Conservation (phyloP, 1,140 invertebrate species). For the Pissodes strobi region DNA sequence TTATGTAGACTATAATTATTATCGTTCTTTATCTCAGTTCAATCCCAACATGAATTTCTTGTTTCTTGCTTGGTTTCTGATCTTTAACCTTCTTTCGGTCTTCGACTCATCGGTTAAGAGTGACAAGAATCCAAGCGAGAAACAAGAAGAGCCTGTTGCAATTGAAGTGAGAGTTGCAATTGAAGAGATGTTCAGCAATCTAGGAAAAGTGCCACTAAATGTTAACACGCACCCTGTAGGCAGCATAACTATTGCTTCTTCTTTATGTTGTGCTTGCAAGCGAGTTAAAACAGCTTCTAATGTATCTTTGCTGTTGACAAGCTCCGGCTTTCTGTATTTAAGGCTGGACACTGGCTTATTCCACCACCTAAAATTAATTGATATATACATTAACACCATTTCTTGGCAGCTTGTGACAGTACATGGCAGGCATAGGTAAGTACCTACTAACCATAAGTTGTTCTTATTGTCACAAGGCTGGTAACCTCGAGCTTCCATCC, state of each 20-base stretch:
- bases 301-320: conserved; percentile 63
- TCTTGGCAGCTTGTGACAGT: neutral
- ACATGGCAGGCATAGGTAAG: neutral
- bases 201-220: neutral
- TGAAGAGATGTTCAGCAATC: too few relatives aligned
- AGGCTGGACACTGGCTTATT: conserved; percentile 66
- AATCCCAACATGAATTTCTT: too few relatives aligned
- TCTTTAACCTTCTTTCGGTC: too few relatives aligned
- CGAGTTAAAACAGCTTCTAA: conserved; percentile 69
- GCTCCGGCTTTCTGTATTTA: conserved; percentile 61
- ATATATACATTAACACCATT: neutral
- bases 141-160: neutral
- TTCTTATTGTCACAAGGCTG: conserved; percentile 54
- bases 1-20: too few relatives aligned
- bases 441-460: conserved; percentile 59
- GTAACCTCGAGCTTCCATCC: conserved; percentile 89
- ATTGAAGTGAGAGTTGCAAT: neutral
- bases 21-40: too few relatives aligned
- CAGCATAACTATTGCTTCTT: conserved; percentile 74
- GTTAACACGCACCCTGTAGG: conserved; percentile 58
- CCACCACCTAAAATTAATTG: conserved; percentile 72
- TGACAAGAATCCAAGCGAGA: neutral
- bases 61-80: too few relatives aligned
- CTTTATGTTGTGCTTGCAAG: conserved; percentile 64
- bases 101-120: too few relatives aligned